These are phyloP conservation scores for Coelopa pilipes DNA, from an alignment of 2,888 invertebrate species.

Conservation along the genomic window DNA sequence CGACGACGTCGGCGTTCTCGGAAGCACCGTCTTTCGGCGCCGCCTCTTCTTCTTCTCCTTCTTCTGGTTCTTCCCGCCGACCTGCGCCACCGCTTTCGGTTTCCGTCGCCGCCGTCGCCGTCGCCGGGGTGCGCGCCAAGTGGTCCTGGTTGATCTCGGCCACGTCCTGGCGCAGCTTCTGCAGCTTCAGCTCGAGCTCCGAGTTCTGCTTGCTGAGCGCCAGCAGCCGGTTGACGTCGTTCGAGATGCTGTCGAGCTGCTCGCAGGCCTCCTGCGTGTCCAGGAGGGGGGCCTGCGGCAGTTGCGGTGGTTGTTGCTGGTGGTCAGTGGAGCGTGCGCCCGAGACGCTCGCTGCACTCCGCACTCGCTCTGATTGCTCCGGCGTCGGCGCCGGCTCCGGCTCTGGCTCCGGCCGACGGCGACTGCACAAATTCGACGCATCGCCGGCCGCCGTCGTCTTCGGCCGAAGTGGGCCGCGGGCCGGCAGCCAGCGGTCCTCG, in stretches of 20 bases:
- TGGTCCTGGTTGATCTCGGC: slow-evolving; percentile 64
- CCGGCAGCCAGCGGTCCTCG: slow-evolving; percentile 33
- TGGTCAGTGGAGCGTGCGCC: slow-evolving; percentile 6
- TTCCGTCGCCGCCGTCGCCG: slow-evolving; percentile 31
- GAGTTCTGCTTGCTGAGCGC: slow-evolving; percentile 59
- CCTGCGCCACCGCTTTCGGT: slow-evolving; percentile 49
- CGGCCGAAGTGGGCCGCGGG: slow-evolving; percentile 13
- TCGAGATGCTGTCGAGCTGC: slow-evolving; percentile 61
- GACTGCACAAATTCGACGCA: slow-evolving; percentile 22
- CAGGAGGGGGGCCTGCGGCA: slow-evolving; percentile 28
- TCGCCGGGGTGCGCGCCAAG: slow-evolving; percentile 42
- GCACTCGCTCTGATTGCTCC: slow-evolving; percentile 49
- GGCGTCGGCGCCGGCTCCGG: neutral
- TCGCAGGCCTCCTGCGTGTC: slow-evolving; percentile 55
- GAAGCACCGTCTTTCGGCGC: neutral
- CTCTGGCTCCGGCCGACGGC: slow-evolving; percentile 11
- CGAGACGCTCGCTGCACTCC: slow-evolving; percentile 37
- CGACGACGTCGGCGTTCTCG: no score
- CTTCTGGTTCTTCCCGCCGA: slow-evolving; percentile 35
- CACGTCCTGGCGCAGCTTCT: slow-evolving; percentile 59
- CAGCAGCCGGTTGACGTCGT: slow-evolving; percentile 62
- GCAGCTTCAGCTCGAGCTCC: slow-evolving; percentile 59
- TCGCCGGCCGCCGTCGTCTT: neutral
- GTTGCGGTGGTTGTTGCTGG: slow-evolving; percentile 30
- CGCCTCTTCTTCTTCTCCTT: slow-evolving; percentile 1